A percentile compares a stretch with the other conserved stretches of the same genome.
phyloP scores from a whole-genome alignment of 2,113 vertebrate genomes.

The Rhizomys pruinosus region DNA sequence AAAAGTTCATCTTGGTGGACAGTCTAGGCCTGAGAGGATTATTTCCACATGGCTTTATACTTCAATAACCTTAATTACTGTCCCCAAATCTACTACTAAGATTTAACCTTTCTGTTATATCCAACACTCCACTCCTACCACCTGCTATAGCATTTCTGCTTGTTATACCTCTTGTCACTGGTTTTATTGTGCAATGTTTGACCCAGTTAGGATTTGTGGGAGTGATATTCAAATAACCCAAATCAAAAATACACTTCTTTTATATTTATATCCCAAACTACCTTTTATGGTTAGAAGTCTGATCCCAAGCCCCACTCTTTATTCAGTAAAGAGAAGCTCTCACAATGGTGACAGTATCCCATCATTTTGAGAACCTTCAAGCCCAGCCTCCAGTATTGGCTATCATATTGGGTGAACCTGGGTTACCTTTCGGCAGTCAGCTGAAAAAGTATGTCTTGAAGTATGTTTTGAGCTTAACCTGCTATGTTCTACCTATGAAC shows the following conservation, averaged over 20 bases:
- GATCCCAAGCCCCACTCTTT: neutral
- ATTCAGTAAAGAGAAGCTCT: neutral
- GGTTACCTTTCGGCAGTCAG: neutral
- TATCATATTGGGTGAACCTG: neutral
- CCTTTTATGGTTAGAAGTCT: neutral
- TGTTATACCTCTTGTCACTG: neutral
- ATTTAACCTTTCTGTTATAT: neutral
- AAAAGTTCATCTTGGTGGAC: neutral
- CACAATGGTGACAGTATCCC: neutral
- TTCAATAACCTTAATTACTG: neutral
- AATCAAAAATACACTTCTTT: neutral
- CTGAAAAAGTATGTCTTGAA: neutral
- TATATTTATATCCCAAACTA: neutral
- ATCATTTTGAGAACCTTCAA: neutral
- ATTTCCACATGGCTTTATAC: constrained; percentile 10
- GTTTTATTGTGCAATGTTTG: neutral
- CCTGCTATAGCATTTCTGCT: neutral
- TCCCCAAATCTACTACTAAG: neutral
- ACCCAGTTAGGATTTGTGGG: neutral
- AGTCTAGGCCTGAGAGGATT: neutral
- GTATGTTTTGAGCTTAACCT: neutral
- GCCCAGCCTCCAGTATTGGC: neutral
- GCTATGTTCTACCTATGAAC: neutral
- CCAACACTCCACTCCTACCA: neutral
- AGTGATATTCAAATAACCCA: neutral